Percentiles rank a stretch among this genome's conserved stretches.
phyloP scores from a whole-genome alignment of 2,113 vertebrate genomes.

The Corythornis vintsioides region DNA sequence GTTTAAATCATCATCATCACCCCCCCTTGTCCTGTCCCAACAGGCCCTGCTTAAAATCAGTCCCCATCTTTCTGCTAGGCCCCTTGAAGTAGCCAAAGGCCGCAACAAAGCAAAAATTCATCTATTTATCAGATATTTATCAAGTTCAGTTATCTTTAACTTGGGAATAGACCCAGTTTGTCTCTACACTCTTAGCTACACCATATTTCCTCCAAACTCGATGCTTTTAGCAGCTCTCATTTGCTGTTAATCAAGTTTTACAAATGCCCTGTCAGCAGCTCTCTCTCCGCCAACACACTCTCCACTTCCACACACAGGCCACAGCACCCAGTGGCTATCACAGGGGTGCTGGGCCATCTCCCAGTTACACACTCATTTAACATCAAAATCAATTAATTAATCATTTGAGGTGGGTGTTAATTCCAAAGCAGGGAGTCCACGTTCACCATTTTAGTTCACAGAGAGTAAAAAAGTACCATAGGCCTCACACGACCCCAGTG shows the following conservation, averaged over 20 bases:
- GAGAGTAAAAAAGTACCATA: too few relatives aligned
- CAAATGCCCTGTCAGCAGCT: neutral
- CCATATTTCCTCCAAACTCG: neutral
- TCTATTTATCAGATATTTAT: too few relatives aligned
- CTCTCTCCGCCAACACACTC: fast-evolving
- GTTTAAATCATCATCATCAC: too few relatives aligned
- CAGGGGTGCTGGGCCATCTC: too few relatives aligned
- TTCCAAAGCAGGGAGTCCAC: neutral
- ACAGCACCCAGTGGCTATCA: neutral
- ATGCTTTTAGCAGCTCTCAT: neutral
- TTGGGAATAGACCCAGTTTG: neutral
- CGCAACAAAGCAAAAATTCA: too few relatives aligned
- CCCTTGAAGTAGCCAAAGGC: neutral
- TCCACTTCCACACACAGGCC: neutral
- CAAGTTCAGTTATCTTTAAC: neutral
- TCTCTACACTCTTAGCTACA: neutral
- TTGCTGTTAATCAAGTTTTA: neutral
- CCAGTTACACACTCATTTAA: neutral
- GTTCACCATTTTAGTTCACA: too few relatives aligned
- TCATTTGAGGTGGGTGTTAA: neutral
- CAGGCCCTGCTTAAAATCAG: too few relatives aligned
- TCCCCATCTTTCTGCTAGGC: too few relatives aligned
- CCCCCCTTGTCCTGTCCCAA: too few relatives aligned
- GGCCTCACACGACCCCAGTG: too few relatives aligned
- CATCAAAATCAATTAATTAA: neutral